A percentile compares a stretch with the other conserved stretches of the same genome.
Evolutionary conservation across 2,797 vertebrate genomes (phyloP).

Genomic region (Pelochelys cantorii): DNA sequence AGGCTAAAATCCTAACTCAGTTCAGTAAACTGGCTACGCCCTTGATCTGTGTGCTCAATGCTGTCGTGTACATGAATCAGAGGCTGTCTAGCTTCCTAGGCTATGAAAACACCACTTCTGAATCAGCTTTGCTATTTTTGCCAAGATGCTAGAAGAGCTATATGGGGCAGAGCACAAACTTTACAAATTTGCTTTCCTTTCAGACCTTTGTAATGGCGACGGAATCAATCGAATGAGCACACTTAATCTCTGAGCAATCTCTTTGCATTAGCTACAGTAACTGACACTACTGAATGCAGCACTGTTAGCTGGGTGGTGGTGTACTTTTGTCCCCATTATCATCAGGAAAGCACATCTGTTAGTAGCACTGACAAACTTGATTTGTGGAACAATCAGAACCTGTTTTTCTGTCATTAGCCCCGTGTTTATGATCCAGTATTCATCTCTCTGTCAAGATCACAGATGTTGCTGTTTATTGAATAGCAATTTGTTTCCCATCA

Average conservation of each 20-base stretch:
- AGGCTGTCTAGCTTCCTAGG: background rate
- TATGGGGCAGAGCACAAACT: background rate
- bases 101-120: background rate
- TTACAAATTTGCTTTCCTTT: background rate
- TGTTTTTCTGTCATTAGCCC: conserved; percentile 15
- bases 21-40: background rate
- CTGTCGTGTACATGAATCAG: background rate
- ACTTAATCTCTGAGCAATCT: background rate
- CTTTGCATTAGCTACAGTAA: background rate
- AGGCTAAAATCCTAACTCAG: background rate
- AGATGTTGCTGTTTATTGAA: background rate
- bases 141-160: background rate
- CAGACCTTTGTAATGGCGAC: background rate
- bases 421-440: background rate
- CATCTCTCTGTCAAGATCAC: background rate
- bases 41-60: background rate
- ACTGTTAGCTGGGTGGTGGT: background rate
- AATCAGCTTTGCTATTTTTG: background rate
- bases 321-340: background rate
- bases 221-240: background rate
- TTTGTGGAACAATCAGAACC: conserved; percentile 13
- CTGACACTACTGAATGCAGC: background rate
- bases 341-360: conserved; percentile 5
- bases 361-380: background rate
- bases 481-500: conserved; percentile 11